Base-by-base conservation (phyloP, 2,888 invertebrate species). In the Venustoraphidia nigricollis region DNA sequence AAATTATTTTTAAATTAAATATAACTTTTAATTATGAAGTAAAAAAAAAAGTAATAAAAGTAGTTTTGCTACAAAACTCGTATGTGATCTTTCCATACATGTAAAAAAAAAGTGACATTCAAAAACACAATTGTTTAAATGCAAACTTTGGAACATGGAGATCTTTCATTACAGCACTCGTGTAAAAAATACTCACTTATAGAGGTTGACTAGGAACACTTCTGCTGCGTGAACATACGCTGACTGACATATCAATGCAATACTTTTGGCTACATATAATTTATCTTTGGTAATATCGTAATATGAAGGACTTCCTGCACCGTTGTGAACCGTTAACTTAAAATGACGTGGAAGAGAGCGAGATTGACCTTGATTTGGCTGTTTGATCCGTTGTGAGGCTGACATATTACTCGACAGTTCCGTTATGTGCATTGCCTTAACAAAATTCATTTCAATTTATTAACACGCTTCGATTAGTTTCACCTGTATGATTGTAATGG, bases 221-320 rank as follows among this genome's bases (percentile, higher is more conserved):
- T 84, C 82, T 49, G 90, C 82, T 54, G 91, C 86, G 66, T 85
- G 80, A 45, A 93, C 83, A 67, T 92, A 91, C 34, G 96, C 91
- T 58, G 86, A 79, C 66, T 91, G 91, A 62, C 91, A 89, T 59
- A 96, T 81, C 53, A 97, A 77, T 55, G 88, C 88, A 65, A 98
- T 87, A 68, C 90, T 88, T 75, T 97, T 97, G 58, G 93, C 87
- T 62, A 95, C 96, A 71, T 83, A 92, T 54, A 98, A 76, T 68
- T 86, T 86, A 72, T 97, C 96, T 74, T 91, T 91, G 66, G 83
- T 79, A 61, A 89, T 82, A 69, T 96, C 94, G 69, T 92, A 97
- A 64, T 90, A 90, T 57, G 83, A 85, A 58, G 86, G 74, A 51
- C 88, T 86, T 9, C 86, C 81, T 50, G 81, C 79, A 13, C 83